phyloP scores from a whole-genome alignment of 2,888 invertebrate genomes.

The Cantharis rufa region DNA sequence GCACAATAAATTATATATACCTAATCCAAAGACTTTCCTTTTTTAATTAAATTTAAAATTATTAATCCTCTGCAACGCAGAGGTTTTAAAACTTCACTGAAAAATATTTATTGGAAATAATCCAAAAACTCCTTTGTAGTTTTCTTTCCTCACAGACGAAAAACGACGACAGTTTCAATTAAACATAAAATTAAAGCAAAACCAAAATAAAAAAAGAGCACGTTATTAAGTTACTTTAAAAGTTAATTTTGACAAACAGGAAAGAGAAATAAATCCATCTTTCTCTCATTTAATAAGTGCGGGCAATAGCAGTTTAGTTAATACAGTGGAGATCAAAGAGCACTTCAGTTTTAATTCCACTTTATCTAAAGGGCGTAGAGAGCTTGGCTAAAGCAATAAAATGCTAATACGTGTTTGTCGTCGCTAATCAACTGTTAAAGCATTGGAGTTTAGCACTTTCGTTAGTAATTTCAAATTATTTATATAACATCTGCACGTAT shows the following conservation, averaged over 20 bases:
- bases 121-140: too few relatives aligned
- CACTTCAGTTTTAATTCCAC: conserved; percentile 62
- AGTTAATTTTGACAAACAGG: conserved; percentile 36
- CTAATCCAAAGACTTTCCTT: neutral
- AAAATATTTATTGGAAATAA: too few relatives aligned
- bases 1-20: conserved; percentile 50
- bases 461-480: conserved; percentile 12
- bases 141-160: too few relatives aligned
- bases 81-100: too few relatives aligned
- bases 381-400: conserved; percentile 64
- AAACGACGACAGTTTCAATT: too few relatives aligned
- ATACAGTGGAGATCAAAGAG: conserved; percentile 60
- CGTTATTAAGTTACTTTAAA: conserved; percentile 47
- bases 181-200: conserved; percentile 49
- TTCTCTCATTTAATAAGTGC: conserved; percentile 56
- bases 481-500: neutral
- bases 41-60: conserved; percentile 48
- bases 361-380: conserved; percentile 60
- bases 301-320: conserved; percentile 56
- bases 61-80: conserved; percentile 38
- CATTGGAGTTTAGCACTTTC: conserved; percentile 31
- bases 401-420: conserved; percentile 73
- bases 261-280: conserved; percentile 37
- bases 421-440: conserved; percentile 63
- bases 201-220: conserved; percentile 45